These are phyloP conservation scores for Notodonta dromedarius DNA, from an alignment of 2,888 invertebrate species.

Conservation along the genomic window DNA sequence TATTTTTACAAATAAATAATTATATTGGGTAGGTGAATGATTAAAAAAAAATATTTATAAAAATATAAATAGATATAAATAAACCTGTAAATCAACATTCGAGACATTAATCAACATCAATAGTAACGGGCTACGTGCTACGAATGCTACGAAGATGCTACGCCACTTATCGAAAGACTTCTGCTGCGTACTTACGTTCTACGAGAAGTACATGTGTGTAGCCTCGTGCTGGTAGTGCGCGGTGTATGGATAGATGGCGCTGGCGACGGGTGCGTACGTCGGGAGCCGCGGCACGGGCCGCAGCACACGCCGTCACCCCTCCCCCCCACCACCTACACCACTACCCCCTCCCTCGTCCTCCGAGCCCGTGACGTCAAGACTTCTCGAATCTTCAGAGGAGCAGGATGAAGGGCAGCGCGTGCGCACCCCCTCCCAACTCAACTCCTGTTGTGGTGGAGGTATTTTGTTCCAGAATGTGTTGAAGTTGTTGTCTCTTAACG, in stretches of 20 bases:
- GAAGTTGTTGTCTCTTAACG: conserved; percentile 70
- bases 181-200: conserved; percentile 25
- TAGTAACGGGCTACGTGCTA: background rate
- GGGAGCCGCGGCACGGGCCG: conserved; percentile 83
- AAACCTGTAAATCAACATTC: too few species aligned
- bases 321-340: conserved; percentile 56
- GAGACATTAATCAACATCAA: background rate
- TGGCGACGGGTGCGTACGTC: conserved; percentile 53
- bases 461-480: conserved; percentile 80
- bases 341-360: conserved; percentile 75
- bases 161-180: background rate
- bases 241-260: conserved; percentile 59
- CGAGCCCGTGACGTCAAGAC: conserved; percentile 80
- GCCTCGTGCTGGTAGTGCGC: conserved; percentile 61
- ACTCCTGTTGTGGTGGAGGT: conserved; percentile 64
- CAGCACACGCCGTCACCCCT: conserved; percentile 78
- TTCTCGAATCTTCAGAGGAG: conserved; percentile 78
- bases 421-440: conserved; percentile 67
- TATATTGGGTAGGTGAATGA: too few species aligned
- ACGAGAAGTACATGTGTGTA: conserved; percentile 69
- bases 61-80: too few species aligned
- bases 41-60: too few species aligned
- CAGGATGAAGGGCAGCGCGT: conserved; percentile 68
- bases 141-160: conserved; percentile 1
- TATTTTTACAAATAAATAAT: too few species aligned